Percentiles rank a stretch among this genome's conserved stretches.
Conservation (phyloP, 1,140 invertebrate genomes). For the Drosophila neocordata region DNA sequence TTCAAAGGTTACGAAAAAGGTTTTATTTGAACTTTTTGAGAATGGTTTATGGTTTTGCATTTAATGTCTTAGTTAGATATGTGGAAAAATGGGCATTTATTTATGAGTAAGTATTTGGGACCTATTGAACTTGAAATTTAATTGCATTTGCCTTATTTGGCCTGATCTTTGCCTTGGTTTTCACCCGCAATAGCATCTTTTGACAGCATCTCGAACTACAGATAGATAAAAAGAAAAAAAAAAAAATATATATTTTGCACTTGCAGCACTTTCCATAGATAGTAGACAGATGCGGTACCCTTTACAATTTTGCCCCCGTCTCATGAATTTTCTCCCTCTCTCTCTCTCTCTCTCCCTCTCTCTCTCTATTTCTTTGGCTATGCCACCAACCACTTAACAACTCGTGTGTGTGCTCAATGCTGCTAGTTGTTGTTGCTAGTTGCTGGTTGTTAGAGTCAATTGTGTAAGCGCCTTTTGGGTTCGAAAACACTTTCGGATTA, state of each 20-base stretch:
- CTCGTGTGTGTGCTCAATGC: constrained; percentile 54
- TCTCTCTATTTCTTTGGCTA: not conserved
- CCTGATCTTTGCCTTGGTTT: constrained; percentile 51
- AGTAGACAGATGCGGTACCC: not conserved
- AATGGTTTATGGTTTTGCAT: not conserved
- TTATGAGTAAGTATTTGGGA: not conserved
- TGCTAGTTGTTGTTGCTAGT: constrained; percentile 5
- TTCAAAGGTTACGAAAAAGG: too few species aligned
- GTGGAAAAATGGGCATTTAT: not conserved
- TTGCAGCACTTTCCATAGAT: constrained; percentile 45
- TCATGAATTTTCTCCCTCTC: too few species aligned
- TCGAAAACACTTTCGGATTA: constrained; percentile 76
- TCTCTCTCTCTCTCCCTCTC: constrained; percentile 32
- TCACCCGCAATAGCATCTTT: constrained; percentile 33
- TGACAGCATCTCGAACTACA: constrained; percentile 16
- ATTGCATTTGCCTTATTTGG: constrained; percentile 29
- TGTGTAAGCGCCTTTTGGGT: constrained; percentile 62
- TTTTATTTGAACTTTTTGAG: not conserved
- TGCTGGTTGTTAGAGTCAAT: constrained; percentile 35
- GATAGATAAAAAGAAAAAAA: constrained; percentile 1
- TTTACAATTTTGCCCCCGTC: constrained; percentile 9
- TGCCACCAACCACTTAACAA: constrained; percentile 56
- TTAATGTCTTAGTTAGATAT: not conserved
- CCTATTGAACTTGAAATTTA: constrained; percentile 37
- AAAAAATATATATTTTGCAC: constrained; percentile 25